A percentile compares a stretch with the other conserved stretches of the same genome.
Conservation (phyloP, 2,797 vertebrate species). For the Danio aesculapii region DNA sequence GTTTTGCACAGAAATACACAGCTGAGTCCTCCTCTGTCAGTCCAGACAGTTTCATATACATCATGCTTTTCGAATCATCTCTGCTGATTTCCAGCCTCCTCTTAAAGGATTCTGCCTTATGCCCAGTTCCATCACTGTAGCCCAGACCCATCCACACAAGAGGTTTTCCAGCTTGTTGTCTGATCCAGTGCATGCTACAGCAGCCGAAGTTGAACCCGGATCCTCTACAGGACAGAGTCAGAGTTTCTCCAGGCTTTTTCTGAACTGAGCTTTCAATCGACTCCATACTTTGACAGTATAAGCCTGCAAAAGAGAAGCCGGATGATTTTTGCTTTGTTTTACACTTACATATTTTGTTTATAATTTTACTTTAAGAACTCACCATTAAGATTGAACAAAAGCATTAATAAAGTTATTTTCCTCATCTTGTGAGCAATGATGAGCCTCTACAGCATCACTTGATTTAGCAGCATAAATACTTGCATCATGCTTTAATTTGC, state of each 20-base stretch:
- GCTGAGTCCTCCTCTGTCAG: too few species aligned
- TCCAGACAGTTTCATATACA: too few species aligned
- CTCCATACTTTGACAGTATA: too few species aligned
- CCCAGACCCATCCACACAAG: not conserved
- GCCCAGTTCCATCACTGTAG: not conserved
- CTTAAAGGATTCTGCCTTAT: too few species aligned
- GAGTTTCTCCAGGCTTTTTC: constrained; percentile 32
- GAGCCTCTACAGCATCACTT: not conserved
- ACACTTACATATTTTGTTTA: not conserved
- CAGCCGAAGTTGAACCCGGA: constrained; percentile 23
- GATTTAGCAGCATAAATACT: not conserved
- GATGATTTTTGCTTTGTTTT: too few species aligned
- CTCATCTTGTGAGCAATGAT: constrained; percentile 18
- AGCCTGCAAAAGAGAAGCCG: too few species aligned
- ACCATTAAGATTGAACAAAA: constrained; percentile 19
- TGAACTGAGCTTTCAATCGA: too few species aligned
- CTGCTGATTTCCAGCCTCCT: too few species aligned
- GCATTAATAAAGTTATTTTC: not conserved
- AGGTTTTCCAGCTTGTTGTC: constrained; percentile 35
- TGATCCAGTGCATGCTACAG: not conserved
- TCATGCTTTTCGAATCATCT: too few species aligned
- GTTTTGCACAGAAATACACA: too few species aligned
- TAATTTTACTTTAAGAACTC: not conserved
- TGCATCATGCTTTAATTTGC: constrained; percentile 3
- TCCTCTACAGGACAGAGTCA: constrained; percentile 45